phyloP scores from a whole-genome alignment of 1,140 invertebrate species.

The Prorops nasuta region DNA sequence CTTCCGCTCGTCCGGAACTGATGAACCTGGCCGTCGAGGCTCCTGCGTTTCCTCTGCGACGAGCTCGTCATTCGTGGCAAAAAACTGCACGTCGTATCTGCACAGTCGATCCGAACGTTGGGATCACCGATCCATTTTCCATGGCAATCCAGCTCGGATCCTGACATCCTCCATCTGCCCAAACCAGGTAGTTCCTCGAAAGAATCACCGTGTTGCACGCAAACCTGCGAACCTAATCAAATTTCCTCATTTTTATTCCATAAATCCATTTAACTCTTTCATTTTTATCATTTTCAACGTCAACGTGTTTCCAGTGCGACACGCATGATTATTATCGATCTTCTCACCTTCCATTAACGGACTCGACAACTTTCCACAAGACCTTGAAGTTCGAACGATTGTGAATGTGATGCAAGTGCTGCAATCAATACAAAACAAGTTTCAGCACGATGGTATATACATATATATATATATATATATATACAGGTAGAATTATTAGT shows the following conservation, averaged over 20 bases:
- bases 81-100: conserved; percentile 9
- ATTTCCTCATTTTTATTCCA: too few relatives aligned
- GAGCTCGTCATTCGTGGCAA: not conserved
- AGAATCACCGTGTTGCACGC: conserved; percentile 22
- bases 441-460: too few relatives aligned
- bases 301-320: too few relatives aligned
- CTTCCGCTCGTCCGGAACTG: not conserved
- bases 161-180: conserved; percentile 37
- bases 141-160: conserved; percentile 24
- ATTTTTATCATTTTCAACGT: too few relatives aligned
- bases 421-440: too few relatives aligned
- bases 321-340: too few relatives aligned
- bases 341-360: conserved; percentile 70
- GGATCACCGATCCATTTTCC: conserved; percentile 38
- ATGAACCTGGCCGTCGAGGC: not conserved
- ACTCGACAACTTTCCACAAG: conserved; percentile 69
- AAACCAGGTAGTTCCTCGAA: conserved; percentile 23
- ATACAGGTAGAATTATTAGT: too few relatives aligned
- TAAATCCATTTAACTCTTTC: too few relatives aligned
- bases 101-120: conserved; percentile 12
- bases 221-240: conserved; percentile 30
- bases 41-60: not conserved
- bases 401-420: conserved; percentile 79
- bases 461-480: too few relatives aligned
- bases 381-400: conserved; percentile 73